These are phyloP conservation scores for Abramis brama DNA, from an alignment of 2,113 vertebrate species.

Conservation along the genomic window DNA sequence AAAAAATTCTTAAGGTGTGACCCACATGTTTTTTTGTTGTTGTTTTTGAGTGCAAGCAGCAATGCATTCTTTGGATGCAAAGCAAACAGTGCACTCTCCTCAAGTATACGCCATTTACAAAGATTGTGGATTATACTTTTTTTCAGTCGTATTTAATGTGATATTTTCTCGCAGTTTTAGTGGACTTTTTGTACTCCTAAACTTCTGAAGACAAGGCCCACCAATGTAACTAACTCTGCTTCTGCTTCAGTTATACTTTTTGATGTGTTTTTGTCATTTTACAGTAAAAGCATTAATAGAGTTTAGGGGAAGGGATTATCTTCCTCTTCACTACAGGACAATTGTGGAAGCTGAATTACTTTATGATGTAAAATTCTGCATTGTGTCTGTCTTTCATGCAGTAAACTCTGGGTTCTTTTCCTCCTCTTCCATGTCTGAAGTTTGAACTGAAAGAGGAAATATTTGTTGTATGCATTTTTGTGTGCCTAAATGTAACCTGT, in stretches of 20 bases:
- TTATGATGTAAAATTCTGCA: slow-evolving; percentile 55
- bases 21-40: slow-evolving; percentile 43
- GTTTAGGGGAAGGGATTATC: slow-evolving; percentile 35
- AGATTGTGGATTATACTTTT: slow-evolving; percentile 45
- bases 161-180: slow-evolving; percentile 49
- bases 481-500: slow-evolving; percentile 75
- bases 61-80: background rate
- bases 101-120: slow-evolving; percentile 29
- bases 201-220: slow-evolving; percentile 53
- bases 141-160: slow-evolving; percentile 61
- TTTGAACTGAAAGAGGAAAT: slow-evolving; percentile 57
- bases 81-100: slow-evolving; percentile 3
- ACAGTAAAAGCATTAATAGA: slow-evolving; percentile 31
- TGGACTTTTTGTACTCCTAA: slow-evolving; percentile 58
- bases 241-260: slow-evolving; percentile 54
- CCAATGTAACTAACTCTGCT: slow-evolving; percentile 56
- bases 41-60: background rate
- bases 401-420: slow-evolving; percentile 51
- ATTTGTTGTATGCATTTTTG: slow-evolving; percentile 68
- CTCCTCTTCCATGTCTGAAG: slow-evolving; percentile 58
- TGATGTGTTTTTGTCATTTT: slow-evolving; percentile 54
- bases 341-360: slow-evolving; percentile 46
- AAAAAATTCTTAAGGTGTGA: slow-evolving; percentile 49
- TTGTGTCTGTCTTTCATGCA: slow-evolving; percentile 53
- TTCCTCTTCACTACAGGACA: slow-evolving; percentile 35